Evolutionary conservation across 2,113 vertebrate genomes (phyloP).

Genomic region (Speoplatyrhinus poulsoni): DNA sequence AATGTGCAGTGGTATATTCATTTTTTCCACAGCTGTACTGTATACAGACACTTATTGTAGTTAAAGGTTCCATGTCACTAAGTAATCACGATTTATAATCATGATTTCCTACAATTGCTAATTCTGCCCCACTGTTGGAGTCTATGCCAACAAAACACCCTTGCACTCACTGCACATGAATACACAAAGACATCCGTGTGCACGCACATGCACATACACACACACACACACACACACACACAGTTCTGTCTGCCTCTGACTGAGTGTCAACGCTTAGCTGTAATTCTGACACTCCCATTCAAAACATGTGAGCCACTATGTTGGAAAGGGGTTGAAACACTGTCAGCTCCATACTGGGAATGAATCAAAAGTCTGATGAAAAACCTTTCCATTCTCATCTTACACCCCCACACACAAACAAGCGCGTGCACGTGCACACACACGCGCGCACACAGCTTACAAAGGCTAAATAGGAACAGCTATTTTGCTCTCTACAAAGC

Average conservation of each 20-base stretch:
- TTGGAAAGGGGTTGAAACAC: conserved; percentile 31
- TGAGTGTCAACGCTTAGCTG: conserved; percentile 38
- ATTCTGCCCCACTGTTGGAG: no score
- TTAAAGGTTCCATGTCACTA: neutral
- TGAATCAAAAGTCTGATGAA: conserved; percentile 47
- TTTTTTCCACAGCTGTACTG: no score
- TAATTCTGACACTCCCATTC: conserved; percentile 54
- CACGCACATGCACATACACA: conserved; percentile 17
- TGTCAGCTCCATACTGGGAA: conserved; percentile 34
- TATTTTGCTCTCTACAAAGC: conserved; percentile 41
- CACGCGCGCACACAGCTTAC: neutral
- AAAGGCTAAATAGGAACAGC: conserved; percentile 30
- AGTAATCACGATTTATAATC: no score
- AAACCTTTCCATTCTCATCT: conserved; percentile 50
- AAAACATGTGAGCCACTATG: conserved; percentile 45
- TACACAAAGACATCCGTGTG: neutral
- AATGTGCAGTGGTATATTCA: no score
- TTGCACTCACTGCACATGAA: neutral
- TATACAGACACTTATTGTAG: neutral
- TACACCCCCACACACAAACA: neutral
- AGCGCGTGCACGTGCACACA: neutral
- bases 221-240: neutral
- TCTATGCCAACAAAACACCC: no score
- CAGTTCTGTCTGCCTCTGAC: conserved; percentile 9
- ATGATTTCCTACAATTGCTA: no score